Percentiles rank a stretch among this genome's conserved stretches.
phyloP scores from a whole-genome alignment of 1,140 invertebrate genomes.

The Pteromalus puparum region DNA sequence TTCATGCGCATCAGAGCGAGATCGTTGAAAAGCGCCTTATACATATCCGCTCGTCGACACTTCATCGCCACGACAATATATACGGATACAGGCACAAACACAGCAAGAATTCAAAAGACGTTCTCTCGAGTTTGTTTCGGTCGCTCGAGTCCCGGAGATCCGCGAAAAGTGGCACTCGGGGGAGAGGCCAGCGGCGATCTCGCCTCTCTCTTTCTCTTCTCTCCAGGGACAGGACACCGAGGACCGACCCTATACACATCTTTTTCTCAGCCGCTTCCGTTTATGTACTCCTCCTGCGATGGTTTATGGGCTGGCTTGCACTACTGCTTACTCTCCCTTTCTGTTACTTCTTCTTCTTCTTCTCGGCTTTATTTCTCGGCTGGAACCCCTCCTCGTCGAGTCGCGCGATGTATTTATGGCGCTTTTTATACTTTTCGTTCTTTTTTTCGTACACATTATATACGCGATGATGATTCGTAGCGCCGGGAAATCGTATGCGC shows the following conservation, averaged over 20 bases:
- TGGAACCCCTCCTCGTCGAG: background rate
- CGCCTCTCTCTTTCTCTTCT: too few species aligned
- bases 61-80: too few species aligned
- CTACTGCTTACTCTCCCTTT: conserved; percentile 9
- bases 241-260: background rate
- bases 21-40: too few species aligned
- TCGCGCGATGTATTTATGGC: conserved; percentile 8
- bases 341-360: background rate
- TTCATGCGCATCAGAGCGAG: too few species aligned
- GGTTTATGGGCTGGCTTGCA: background rate
- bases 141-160: background rate
- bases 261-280: background rate
- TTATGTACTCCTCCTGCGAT: conserved; percentile 1
- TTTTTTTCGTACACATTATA: background rate
- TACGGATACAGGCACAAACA: background rate
- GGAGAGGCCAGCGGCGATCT: conserved; percentile 1
- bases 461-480: background rate
- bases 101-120: conserved; percentile 12
- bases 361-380: background rate
- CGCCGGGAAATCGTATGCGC: background rate
- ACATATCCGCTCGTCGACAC: too few species aligned
- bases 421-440: background rate
- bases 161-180: conserved; percentile 17
- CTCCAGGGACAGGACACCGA: background rate
- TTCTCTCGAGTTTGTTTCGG: background rate